phyloP scores from a whole-genome alignment of 2,888 invertebrate genomes.

The Drosophila buzzatii region DNA sequence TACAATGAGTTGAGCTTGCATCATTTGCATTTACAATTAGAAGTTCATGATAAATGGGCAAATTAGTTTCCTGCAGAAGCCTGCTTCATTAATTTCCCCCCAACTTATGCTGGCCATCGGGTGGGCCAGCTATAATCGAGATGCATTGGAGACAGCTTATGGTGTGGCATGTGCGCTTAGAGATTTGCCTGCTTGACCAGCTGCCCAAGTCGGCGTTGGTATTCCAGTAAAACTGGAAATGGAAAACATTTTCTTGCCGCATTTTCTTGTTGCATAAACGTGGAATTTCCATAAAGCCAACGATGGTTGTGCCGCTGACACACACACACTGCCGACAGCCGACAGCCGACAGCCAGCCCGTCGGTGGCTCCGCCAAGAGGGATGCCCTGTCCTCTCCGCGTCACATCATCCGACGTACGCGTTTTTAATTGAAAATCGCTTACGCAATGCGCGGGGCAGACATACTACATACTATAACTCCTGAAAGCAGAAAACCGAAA shows the following conservation, averaged over 20 bases:
- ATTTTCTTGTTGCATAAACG: conserved; percentile 76
- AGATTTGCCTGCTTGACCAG: conserved; percentile 63
- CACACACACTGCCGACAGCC: conserved; percentile 22
- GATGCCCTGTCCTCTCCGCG: conserved; percentile 18
- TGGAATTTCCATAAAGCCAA: conserved; percentile 74
- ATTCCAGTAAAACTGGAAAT: conserved; percentile 74
- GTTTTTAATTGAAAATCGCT: conserved; percentile 67
- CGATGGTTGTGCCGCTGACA: conserved; percentile 67
- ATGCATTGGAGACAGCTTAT: conserved; percentile 25
- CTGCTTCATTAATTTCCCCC: neutral
- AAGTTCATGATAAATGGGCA: neutral
- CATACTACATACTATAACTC: neutral
- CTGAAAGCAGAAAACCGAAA: neutral
- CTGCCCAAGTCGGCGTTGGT: conserved; percentile 53
- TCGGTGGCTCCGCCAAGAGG: neutral
- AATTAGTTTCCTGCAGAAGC: neutral
- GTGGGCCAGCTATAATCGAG: conserved; percentile 12
- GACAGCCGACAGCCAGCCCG: conserved; percentile 29
- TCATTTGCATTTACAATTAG: conserved; percentile 3
- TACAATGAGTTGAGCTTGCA: conserved; percentile 16
- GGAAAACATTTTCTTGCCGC: conserved; percentile 68
- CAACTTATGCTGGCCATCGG: neutral
- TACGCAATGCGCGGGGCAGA: conserved; percentile 54
- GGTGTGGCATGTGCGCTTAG: conserved; percentile 26
- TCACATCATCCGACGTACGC: conserved; percentile 19